Percentiles rank a stretch among this genome's conserved stretches.
Evolutionary conservation across 1,140 invertebrate genomes (phyloP).

Genomic region (Zaprionus davidi): DNA sequence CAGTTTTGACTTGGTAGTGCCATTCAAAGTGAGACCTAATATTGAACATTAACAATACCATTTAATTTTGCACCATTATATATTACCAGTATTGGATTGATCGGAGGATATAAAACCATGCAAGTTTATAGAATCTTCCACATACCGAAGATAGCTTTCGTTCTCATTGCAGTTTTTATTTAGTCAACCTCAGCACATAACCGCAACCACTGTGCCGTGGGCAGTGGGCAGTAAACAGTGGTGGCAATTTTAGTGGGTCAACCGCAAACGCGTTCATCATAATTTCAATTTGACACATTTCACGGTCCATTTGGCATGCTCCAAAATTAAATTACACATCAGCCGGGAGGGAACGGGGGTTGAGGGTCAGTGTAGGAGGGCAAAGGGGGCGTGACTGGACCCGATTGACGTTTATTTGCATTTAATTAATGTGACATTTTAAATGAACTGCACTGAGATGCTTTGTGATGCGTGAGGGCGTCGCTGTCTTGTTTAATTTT

Average conservation of each 20-base stretch:
- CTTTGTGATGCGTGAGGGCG: constrained; percentile 26
- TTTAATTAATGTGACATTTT: constrained; percentile 80
- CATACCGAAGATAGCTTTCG: no score
- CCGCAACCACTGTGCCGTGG: neutral
- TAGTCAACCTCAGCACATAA: no score
- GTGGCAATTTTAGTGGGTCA: constrained; percentile 10
- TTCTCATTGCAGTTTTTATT: no score
- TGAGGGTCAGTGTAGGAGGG: neutral
- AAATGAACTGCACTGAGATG: constrained; percentile 67
- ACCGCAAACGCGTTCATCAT: constrained; percentile 56
- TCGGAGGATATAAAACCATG: no score
- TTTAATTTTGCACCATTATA: no score
- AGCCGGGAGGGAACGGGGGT: neutral
- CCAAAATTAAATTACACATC: constrained; percentile 61
- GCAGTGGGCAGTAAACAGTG: neutral
- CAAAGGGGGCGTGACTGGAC: neutral
- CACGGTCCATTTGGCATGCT: constrained; percentile 57
- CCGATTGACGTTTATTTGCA: constrained; percentile 76
- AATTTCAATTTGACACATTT: constrained; percentile 64
- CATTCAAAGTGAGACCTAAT: no score
- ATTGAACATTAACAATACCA: no score
- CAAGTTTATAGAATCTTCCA: no score
- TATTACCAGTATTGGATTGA: no score
- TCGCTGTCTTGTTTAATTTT: constrained; percentile 76
- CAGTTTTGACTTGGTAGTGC: no score